A percentile compares a stretch with the other conserved stretches of the same genome.
Conservation (phyloP, 2,797 vertebrate genomes). For the Enteromius trimaculatus region DNA sequence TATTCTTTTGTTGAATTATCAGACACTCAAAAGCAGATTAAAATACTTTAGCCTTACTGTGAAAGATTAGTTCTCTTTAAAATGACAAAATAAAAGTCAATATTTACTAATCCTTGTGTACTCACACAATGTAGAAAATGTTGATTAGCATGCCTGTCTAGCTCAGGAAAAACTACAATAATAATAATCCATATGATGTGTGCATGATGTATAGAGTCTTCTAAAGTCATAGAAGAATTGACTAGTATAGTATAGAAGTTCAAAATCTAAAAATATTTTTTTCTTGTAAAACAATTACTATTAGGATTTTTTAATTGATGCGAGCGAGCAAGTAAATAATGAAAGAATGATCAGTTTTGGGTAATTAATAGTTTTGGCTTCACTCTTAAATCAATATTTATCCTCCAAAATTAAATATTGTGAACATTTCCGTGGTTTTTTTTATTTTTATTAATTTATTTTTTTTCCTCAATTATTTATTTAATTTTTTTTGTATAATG, state of each 20-base stretch:
- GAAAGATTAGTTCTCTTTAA: neutral
- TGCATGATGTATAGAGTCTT: neutral
- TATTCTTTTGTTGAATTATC: constrained; percentile 4
- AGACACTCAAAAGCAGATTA: constrained; percentile 7
- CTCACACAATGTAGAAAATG: neutral
- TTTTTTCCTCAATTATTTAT: too few species aligned
- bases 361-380: neutral
- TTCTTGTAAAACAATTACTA: neutral
- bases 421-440: neutral
- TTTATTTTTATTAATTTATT: too few species aligned
- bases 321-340: neutral
- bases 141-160: neutral
- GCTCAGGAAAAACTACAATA: neutral
- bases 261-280: neutral
- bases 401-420: neutral
- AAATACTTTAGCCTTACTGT: neutral
- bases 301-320: too few species aligned
- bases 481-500: neutral
- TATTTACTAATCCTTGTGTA: neutral
- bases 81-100: neutral
- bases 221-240: neutral
- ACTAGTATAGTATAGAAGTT: neutral
- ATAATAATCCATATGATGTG: neutral
- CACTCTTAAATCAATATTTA: neutral
- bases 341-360: neutral